These are phyloP conservation scores for Ramazzottius varieornatus DNA, from an alignment of 2,888 invertebrate genomes.

Conservation along the genomic window DNA sequence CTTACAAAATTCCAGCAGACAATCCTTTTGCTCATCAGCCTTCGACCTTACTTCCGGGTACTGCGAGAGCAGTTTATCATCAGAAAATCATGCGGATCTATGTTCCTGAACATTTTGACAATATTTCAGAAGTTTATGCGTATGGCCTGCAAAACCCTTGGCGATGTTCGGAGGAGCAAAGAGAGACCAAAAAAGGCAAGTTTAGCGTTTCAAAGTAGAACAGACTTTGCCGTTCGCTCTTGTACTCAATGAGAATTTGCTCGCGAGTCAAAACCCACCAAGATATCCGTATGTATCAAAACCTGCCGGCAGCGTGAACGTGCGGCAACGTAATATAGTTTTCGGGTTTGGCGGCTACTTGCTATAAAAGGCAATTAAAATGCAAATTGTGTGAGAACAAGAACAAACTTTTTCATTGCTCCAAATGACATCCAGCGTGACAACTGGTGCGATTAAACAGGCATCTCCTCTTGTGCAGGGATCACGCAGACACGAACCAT, in stretches of 20 bases:
- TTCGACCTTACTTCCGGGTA: not conserved
- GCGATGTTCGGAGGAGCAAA: not conserved
- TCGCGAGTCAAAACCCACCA: too few relatives aligned
- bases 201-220: not conserved
- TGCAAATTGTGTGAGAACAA: not conserved
- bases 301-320: too few relatives aligned
- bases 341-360: too few relatives aligned
- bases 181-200: not conserved
- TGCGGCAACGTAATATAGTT: too few relatives aligned
- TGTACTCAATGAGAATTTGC: too few relatives aligned
- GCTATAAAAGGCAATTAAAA: not conserved
- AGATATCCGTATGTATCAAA: too few relatives aligned
- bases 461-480: constrained; percentile 1
- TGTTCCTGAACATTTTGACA: not conserved
- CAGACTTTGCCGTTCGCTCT: too few relatives aligned
- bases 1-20: not conserved
- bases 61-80: not conserved
- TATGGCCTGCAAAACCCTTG: not conserved
- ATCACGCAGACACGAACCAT: not conserved
- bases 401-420: too few relatives aligned
- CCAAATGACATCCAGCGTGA: not conserved
- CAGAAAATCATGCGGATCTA: not conserved
- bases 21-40: constrained; percentile 3
- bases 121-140: not conserved
- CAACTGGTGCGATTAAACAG: not conserved